A percentile compares a stretch with the other conserved stretches of the same genome.
These are phyloP conservation scores for Lithobates pipiens DNA, from an alignment of 2,797 vertebrate species.

Conservation along the genomic window DNA sequence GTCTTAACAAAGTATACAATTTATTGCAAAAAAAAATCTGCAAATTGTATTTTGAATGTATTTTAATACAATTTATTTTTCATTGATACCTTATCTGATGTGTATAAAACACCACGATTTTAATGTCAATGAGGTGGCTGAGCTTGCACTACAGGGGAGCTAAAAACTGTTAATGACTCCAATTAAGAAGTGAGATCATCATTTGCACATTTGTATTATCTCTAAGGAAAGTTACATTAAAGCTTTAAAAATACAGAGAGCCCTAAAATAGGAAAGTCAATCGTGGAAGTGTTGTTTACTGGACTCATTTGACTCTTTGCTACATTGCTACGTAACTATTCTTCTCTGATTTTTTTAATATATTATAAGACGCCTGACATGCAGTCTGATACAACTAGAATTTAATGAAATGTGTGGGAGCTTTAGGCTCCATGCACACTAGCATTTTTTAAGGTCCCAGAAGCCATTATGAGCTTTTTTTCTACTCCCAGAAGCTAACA, in stretches of 20 bases:
- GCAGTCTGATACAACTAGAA: too few species aligned
- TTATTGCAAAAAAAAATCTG: too few species aligned
- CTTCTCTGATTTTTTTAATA: background rate
- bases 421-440: too few species aligned
- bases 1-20: too few species aligned
- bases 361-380: too few species aligned
- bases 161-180: constrained; percentile 69
- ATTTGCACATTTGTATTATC: constrained; percentile 69
- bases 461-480: too few species aligned
- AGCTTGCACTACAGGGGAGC: constrained; percentile 62
- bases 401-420: too few species aligned
- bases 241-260: constrained; percentile 34
- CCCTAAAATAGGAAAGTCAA: constrained; percentile 39
- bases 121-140: constrained; percentile 60
- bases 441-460: too few species aligned
- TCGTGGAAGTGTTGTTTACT: constrained; percentile 52
- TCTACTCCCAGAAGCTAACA: too few species aligned
- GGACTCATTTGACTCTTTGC: constrained; percentile 49
- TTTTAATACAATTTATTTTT: too few species aligned
- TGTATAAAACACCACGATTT: constrained; percentile 29
- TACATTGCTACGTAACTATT: constrained; percentile 27
- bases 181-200: constrained; percentile 69
- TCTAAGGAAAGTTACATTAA: constrained; percentile 65
- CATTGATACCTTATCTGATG: background rate
- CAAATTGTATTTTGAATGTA: too few species aligned